Evolutionary conservation across 2,888 invertebrate genomes (phyloP), one percentile per base, ranked within the genome.

Genomic region (Nomada hirtipes): DNA sequence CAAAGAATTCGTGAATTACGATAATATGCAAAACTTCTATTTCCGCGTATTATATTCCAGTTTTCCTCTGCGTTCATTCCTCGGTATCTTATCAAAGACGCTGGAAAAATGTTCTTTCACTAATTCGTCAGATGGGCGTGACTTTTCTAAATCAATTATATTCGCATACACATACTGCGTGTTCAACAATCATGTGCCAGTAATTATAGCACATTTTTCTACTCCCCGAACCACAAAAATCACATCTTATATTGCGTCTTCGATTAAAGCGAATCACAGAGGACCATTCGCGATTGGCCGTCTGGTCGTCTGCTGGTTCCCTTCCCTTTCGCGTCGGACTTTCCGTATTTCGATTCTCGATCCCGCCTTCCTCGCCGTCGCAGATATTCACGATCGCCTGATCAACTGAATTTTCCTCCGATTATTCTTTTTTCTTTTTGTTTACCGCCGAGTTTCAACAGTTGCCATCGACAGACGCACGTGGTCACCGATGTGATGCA

Each of bases 191-290:
- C 57, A 52, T 29, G 26, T 15, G 47, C 29, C 11, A 3, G 9
- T 55, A 26, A 10, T 42, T 44, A 20, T 61, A 63, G 44, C 29
- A 13, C 4, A 7, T 13, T 13, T 42, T 72, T 63, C 4, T n/a
- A 13, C 9, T 0, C 2, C 23, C 42, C n/a, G 52, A 50, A 74
- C 72, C 63, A 59, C 65, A 74, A 81, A 68, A 84, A 84, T 79
- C 80, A 76, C 73, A 71, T 77, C 60, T 67, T 73, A 67, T 83
- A 84, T 79, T 75, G 63, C 76, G 68, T 74, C 64, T 84, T 75
- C 42, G 75, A 86, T 87, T 82, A 76, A 80, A 83, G 76, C 70
- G n/a, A 57, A 47, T 36, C 59, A 7, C 57, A 23, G 15, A n/a
- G 47, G 42, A 42, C 23, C 42, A 13, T 23, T 26, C 47, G 68